phyloP scores from a whole-genome alignment of 2,888 invertebrate species.

The Venusia cambrica region DNA sequence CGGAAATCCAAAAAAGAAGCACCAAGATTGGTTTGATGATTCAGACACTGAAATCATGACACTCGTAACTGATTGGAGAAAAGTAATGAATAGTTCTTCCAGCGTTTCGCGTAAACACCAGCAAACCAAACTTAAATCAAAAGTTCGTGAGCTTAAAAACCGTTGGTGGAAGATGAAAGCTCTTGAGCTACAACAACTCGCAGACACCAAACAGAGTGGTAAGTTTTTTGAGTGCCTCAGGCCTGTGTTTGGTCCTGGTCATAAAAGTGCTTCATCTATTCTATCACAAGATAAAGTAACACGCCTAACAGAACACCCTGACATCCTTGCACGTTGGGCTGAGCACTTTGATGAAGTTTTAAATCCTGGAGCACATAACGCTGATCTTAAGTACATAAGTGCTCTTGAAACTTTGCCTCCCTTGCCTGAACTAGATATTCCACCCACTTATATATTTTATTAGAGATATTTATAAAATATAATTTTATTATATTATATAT shows the following conservation, averaged over 20 bases:
- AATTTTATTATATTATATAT: too few relatives aligned
- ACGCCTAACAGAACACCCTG: slow-evolving; percentile 11
- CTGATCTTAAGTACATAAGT: slow-evolving; percentile 2
- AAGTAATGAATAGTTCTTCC: too few relatives aligned
- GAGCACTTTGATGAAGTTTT: slow-evolving; percentile 21
- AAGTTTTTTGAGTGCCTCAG: slow-evolving; percentile 18
- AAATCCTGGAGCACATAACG: slow-evolving; percentile 4
- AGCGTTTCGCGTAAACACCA: too few relatives aligned
- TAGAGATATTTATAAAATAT: too few relatives aligned
- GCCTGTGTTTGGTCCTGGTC: slow-evolving; percentile 15
- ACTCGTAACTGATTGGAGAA: too few relatives aligned
- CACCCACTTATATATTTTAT: too few relatives aligned
- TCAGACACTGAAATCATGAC: too few relatives aligned
- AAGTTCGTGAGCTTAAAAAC: slow-evolving; percentile 22
- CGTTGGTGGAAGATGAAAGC: slow-evolving; percentile 22
- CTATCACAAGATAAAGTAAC: slow-evolving; percentile 8
- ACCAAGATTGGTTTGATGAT: slow-evolving; percentile 19
- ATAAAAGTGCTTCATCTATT: slow-evolving; percentile 15
- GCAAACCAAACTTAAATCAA: too few relatives aligned
- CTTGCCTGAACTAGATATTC: background rate
- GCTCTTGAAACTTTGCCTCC: background rate
- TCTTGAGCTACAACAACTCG: slow-evolving; percentile 16
- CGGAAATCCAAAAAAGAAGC: slow-evolving; percentile 8
- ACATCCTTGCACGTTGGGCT: slow-evolving; percentile 17
- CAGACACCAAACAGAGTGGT: slow-evolving; percentile 12